Percentiles rank a stretch among this genome's conserved stretches.
Conservation (phyloP, 2,888 invertebrate species). For the Chrysopilus asiliformis region DNA sequence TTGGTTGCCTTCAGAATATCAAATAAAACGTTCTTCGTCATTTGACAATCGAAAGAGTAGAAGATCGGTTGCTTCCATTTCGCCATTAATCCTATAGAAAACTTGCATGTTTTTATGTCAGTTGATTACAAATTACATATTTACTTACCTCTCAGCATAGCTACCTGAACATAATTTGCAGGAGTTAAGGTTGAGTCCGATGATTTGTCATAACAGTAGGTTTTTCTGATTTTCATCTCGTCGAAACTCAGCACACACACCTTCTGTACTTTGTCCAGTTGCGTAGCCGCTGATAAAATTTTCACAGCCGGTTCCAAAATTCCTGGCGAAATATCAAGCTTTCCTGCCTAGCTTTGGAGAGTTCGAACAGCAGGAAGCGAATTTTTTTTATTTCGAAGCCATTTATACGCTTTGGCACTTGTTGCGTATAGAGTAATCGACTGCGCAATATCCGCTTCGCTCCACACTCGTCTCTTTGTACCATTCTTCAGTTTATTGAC, state of each 20-base stretch:
- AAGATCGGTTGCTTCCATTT: conserved; percentile 7
- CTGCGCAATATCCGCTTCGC: too few species aligned
- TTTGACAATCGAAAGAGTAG: conserved; percentile 1
- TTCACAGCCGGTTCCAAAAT: conserved; percentile 13
- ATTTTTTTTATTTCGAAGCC: conserved; percentile 11
- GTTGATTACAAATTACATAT: too few species aligned
- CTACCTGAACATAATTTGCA: conserved; percentile 9
- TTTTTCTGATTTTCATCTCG: conserved; percentile 9
- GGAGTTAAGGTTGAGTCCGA: conserved; percentile 5
- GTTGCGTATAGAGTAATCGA: too few species aligned
- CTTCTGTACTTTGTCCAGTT: conserved; percentile 7
- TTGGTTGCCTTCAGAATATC: not conserved
- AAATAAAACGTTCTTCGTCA: not conserved
- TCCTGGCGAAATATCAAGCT: conserved; percentile 11
- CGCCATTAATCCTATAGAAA: conserved; percentile 7
- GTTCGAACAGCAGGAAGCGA: conserved; percentile 13
- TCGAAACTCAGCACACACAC: conserved; percentile 11
- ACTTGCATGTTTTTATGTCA: too few species aligned
- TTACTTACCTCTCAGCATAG: too few species aligned
- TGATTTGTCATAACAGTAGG: conserved; percentile 9
- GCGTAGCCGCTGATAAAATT: conserved; percentile 8
- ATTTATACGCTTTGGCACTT: conserved; percentile 12
- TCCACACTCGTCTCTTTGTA: too few species aligned
- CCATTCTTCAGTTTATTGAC: too few species aligned
- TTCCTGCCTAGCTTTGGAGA: conserved; percentile 13